These are phyloP conservation scores for Misgurnus mizolepis DNA, from an alignment of 2,113 vertebrate genomes.

Conservation along the genomic window DNA sequence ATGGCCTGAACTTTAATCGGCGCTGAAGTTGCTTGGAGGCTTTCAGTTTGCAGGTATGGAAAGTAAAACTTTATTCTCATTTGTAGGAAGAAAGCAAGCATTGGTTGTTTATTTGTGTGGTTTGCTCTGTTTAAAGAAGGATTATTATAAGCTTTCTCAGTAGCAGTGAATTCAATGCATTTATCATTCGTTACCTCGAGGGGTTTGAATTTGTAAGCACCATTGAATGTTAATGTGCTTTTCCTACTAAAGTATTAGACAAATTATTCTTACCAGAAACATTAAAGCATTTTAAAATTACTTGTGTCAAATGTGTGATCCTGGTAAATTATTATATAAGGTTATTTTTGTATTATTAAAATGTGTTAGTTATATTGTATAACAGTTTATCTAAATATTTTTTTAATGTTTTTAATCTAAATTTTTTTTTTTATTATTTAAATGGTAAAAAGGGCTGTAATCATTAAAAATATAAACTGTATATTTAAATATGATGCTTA, in stretches of 20 bases:
- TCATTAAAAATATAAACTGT: neutral
- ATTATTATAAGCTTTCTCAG: neutral
- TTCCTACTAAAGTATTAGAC: neutral
- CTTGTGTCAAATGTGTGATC: neutral
- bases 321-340: neutral
- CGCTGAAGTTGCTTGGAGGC: conserved; percentile 54
- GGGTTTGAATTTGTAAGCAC: conserved; percentile 1
- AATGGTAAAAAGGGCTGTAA: too few relatives aligned
- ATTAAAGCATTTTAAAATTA: too few relatives aligned
- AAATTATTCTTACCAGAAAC: too few relatives aligned
- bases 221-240: neutral
- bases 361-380: too few relatives aligned
- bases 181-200: conserved; percentile 1
- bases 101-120: neutral
- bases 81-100: neutral
- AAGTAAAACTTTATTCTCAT: neutral
- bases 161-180: neutral
- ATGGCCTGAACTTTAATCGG: conserved; percentile 51
- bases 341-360: too few relatives aligned
- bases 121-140: conserved; percentile 19
- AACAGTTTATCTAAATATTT: too few relatives aligned
- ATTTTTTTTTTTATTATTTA: too few relatives aligned
- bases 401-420: too few relatives aligned
- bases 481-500: too few relatives aligned
- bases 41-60: conserved; percentile 65